Percentiles rank a stretch among this genome's conserved stretches.
Evolutionary conservation across 2,797 vertebrate genomes (phyloP).

Genomic region (Liasis olivaceus): DNA sequence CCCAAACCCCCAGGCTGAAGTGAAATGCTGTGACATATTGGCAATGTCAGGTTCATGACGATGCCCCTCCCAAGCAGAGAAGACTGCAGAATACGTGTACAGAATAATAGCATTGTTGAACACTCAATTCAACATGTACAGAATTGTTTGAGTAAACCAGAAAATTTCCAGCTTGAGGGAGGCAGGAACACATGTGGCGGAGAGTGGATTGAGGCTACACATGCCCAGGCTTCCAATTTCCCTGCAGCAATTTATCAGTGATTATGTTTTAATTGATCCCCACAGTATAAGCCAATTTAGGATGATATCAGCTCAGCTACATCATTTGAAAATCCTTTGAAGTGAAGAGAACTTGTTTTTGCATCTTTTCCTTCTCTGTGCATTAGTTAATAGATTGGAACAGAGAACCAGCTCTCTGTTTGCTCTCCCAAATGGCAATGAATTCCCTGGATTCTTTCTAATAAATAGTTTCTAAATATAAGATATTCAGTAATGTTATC

Average conservation of each 20-base stretch:
- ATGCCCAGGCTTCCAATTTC: constrained; percentile 43
- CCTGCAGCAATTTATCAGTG: constrained; percentile 52
- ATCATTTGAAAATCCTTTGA: constrained; percentile 58
- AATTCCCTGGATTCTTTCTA: constrained; percentile 3
- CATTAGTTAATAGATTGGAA: constrained; percentile 57
- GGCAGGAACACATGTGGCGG: constrained; percentile 2
- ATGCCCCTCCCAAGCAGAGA: constrained; percentile 10
- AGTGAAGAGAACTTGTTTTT: constrained; percentile 42
- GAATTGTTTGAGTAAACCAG: background rate
- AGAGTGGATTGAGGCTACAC: background rate
- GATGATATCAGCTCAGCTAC: constrained; percentile 34
- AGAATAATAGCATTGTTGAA: background rate
- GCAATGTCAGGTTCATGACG: background rate
- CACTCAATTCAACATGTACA: background rate
- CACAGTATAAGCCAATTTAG: constrained; percentile 56
- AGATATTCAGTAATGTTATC: constrained; percentile 18
- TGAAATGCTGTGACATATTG: background rate
- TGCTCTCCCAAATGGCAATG: background rate
- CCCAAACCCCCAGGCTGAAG: background rate
- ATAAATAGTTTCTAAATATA: background rate
- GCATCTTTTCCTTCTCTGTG: constrained; percentile 38
- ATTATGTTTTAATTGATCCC: constrained; percentile 65
- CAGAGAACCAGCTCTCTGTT: background rate
- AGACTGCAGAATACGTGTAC: background rate
- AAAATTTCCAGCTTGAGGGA: background rate